Evolutionary conservation across 1,140 invertebrate genomes (phyloP), one percentile per base, ranked within the genome.

Genomic region (Hermatobates lingyangjiaoensis): DNA sequence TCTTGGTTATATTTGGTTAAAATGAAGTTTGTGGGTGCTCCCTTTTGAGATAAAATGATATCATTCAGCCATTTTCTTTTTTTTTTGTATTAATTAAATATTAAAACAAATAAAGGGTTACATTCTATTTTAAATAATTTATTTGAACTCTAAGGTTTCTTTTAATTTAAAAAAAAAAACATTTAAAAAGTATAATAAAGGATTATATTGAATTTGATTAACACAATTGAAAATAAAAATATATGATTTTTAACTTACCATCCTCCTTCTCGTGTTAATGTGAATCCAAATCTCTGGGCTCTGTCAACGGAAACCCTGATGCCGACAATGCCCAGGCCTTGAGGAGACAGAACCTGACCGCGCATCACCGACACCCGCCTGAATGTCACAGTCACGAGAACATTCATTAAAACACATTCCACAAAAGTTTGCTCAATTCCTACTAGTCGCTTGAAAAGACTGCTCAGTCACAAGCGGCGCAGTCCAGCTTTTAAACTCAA

Each of bases 361-460:
- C 95, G 79, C 75, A 99, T 94, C 61, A 98, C 92, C 59, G 94
- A 93, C 59, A 95, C 92, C 66, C 94, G 89, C 71, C 93, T 98
- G 74, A 63, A 73, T 72, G 64, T 68, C 42, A 40, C 53, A 49
- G 28, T 7, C 28, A 7, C 7, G 28, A 7, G 15, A 34, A 7
- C 7, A 34, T 15, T 34, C 7, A 34, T 34, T 7, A 34, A 34
- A 34, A 34, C 7, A 34, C 15, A 15, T 34, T 34, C 15, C 28
- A 34, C 15, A 34, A 7, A 34, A 34, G 7, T 34, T 34, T 34
- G 15, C 28, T 34, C 28, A 34, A 7, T 34, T 34, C 28, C 28
- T n/a, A n/a, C n/a, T n/a, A n/a, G n/a, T n/a, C n/a, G n/a, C n/a
- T n/a, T n/a, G n/a, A n/a, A n/a, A n/a, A n/a, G n/a, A n/a, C n/a